A percentile compares a stretch with the other conserved stretches of the same genome.
Evolutionary conservation across 2,888 invertebrate genomes (phyloP).

Genomic region (Syrphus vitripennis): DNA sequence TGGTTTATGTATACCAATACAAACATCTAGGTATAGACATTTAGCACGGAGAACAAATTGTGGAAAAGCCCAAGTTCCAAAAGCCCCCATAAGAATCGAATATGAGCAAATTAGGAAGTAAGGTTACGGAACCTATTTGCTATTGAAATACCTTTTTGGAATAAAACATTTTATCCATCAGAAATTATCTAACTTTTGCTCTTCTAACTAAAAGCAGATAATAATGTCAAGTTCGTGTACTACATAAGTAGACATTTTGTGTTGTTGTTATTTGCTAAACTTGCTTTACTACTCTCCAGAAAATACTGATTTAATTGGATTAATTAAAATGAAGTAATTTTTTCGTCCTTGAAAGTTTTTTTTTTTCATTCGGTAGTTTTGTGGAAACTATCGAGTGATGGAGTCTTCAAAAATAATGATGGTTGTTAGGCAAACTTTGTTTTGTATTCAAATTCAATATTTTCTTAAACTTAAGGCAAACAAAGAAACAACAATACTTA

Average conservation of each 20-base stretch:
- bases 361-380: conserved; percentile 9
- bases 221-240: not conserved
- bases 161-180: not conserved
- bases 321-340: conserved; percentile 30
- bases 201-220: not conserved
- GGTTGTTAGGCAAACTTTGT: not conserved
- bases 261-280: not conserved
- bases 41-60: conserved; percentile 3
- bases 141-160: not conserved
- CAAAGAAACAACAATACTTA: too few relatives aligned
- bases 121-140: too few relatives aligned
- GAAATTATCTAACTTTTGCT: not conserved
- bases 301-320: conserved; percentile 52
- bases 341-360: conserved; percentile 58
- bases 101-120: not conserved
- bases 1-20: not conserved
- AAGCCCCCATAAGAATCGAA: not conserved
- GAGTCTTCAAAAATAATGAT: not conserved
- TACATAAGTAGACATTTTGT: too few relatives aligned
- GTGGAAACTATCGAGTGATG: not conserved
- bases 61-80: not conserved
- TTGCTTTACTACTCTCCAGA: not conserved
- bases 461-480: too few relatives aligned
- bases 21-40: too few relatives aligned
- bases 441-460: not conserved